Evolutionary conservation across 2,797 vertebrate genomes (phyloP).

Genomic region (Pseudochromis fuscus): DNA sequence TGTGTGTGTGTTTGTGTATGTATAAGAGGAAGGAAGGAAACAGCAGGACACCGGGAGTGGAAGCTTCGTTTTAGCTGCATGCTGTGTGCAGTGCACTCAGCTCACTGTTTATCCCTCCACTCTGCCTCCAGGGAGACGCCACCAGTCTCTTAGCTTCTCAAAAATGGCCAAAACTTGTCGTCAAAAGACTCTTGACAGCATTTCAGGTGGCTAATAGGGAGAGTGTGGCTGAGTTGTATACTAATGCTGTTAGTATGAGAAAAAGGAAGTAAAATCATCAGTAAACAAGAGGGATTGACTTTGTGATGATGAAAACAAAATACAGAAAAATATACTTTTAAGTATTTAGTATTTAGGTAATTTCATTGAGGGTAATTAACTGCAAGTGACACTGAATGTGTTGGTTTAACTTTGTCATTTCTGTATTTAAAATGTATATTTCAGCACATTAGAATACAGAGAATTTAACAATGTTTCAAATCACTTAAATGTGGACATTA

Average conservation of each 20-base stretch:
- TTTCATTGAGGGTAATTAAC: not conserved
- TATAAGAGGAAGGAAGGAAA: constrained; percentile 56
- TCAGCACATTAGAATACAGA: no score
- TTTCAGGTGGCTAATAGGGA: constrained; percentile 44
- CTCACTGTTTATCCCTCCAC: constrained; percentile 43
- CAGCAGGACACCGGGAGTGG: constrained; percentile 57
- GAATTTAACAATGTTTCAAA: not conserved
- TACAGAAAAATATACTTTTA: no score
- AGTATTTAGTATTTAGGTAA: no score
- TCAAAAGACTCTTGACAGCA: constrained; percentile 46
- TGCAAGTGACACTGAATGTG: not conserved
- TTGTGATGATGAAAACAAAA: no score
- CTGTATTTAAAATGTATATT: no score
- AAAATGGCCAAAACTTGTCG: constrained; percentile 42
- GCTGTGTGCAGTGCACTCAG: constrained; percentile 30
- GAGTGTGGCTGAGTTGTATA: constrained; percentile 42
- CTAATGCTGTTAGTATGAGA: constrained; percentile 37
- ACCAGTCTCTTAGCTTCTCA: constrained; percentile 46
- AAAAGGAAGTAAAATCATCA: not conserved
- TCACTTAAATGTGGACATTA: not conserved
- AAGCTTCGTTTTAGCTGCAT: constrained; percentile 63
- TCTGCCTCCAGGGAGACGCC: constrained; percentile 52
- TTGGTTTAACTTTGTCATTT: not conserved
- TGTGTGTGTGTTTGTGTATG: constrained; percentile 39
- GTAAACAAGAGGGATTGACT: not conserved